Evolutionary conservation across 2,113 vertebrate species (phyloP), one percentile per base, ranked within the genome.

Genomic region (Lates calcarifer): DNA sequence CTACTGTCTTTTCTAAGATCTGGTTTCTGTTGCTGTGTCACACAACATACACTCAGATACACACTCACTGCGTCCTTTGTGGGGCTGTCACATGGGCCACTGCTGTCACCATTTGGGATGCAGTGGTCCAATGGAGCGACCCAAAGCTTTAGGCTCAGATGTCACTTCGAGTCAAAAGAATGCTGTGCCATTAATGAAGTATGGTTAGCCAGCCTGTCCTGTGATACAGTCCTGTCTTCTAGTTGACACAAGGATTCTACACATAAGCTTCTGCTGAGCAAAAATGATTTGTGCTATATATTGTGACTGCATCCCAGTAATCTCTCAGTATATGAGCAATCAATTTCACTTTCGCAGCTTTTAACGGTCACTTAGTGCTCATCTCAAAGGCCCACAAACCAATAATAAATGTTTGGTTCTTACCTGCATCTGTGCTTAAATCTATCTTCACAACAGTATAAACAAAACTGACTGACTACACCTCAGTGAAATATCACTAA

Each of bases 111-210:
- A 13, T 75, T 62, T 78, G 58, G 18, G 51, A 58, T 33, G 61
- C 66, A 57, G 55, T 14, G 55, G 74, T 68, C 43, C 70, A 49
- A 58, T 77, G 62, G 45, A 77, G 57, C 51, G 26, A 14, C 51
- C n/a, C 31, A 26, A 71, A 69, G 80, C 74, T 77, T 45, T 9
- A 33, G 69, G 63, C 76, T 91, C 77, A 67, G 33, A 43, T 87
- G 41, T 57, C 47, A 3, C 31, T 31, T 0, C 0, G 29, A 17
- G 2, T 67, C 10, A 35, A 74, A 65, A 70, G n/a, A 53, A 66
- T 60, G 55, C 43, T 41, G 14, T 29, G 71, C 41, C 14, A 26
- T 69, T 53, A 74, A 74, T 29, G 24, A 76, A 55, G 26, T 26
- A 51, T 37, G 26, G 28, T 29, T 20, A 33, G 53, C 6, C 56